A percentile compares a stretch with the other conserved stretches of the same genome.
Evolutionary conservation across 2,797 vertebrate genomes (phyloP).

Genomic region (Pachyuromys duprasi): DNA sequence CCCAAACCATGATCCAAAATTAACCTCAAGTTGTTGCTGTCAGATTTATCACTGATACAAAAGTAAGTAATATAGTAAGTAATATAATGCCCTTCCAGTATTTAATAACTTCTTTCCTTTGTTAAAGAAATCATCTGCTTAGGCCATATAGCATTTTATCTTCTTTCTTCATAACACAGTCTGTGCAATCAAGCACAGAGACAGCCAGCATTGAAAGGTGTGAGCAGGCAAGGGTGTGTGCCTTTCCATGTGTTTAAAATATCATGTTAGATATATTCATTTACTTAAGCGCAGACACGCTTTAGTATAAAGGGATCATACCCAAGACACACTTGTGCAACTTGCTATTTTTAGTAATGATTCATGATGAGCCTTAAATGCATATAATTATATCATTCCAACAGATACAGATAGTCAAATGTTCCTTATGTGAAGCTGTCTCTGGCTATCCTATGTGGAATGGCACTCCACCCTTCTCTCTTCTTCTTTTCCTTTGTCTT

Average conservation of each 20-base stretch:
- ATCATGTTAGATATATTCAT: neutral
- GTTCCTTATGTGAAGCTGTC: neutral
- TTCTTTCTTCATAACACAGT: neutral
- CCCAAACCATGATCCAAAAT: neutral
- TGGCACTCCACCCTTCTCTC: neutral
- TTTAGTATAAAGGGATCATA: slow-evolving; percentile 27
- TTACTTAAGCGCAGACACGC: neutral
- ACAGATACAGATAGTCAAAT: neutral
- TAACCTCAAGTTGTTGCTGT: neutral
- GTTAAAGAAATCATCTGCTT: neutral
- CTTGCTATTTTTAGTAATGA: neutral
- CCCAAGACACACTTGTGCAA: neutral
- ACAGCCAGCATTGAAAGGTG: neutral
- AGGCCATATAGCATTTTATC: neutral
- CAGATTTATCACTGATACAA: neutral
- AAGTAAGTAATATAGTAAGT: neutral
- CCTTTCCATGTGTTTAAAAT: neutral
- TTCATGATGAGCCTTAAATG: neutral
- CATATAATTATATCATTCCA: neutral
- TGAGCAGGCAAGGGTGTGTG: neutral
- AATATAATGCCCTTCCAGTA: neutral
- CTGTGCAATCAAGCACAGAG: neutral
- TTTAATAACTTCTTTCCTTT: neutral
- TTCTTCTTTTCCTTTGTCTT: neutral
- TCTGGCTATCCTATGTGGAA: neutral